A percentile compares a stretch with the other conserved stretches of the same genome.
phyloP scores from a whole-genome alignment of 2,113 vertebrate genomes.

The Corvus moneduloides region DNA sequence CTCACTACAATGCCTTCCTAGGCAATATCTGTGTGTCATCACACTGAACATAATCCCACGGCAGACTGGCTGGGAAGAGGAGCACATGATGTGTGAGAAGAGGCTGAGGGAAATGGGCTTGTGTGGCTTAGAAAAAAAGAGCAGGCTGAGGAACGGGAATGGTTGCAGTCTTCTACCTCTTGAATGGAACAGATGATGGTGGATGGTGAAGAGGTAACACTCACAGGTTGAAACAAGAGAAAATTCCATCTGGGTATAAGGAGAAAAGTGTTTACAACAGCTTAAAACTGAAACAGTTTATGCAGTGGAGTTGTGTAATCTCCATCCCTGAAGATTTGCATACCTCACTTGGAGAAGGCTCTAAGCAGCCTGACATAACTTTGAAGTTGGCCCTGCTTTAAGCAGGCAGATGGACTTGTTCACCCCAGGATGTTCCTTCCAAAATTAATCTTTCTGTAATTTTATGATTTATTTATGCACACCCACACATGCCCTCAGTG shows the following conservation, averaged over 20 bases:
- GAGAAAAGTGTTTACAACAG: neutral
- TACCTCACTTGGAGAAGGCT: neutral
- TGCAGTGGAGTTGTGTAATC: neutral
- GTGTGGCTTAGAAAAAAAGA: neutral
- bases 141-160: neutral
- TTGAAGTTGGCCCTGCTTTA: slow-evolving; percentile 9
- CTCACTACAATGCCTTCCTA: neutral
- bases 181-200: neutral
- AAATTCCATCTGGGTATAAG: neutral
- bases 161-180: neutral
- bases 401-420: neutral
- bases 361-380: neutral
- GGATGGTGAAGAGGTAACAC: neutral
- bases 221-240: neutral
- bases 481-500: neutral
- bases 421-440: neutral
- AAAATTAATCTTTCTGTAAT: slow-evolving; percentile 3
- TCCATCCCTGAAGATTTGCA: neutral
- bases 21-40: neutral
- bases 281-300: neutral
- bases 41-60: neutral
- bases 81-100: neutral
- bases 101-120: neutral
- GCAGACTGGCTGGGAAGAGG: neutral
- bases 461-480: slow-evolving; percentile 16